phyloP scores from a whole-genome alignment of 2,113 vertebrate species.

The Melanerpes formicivorus region DNA sequence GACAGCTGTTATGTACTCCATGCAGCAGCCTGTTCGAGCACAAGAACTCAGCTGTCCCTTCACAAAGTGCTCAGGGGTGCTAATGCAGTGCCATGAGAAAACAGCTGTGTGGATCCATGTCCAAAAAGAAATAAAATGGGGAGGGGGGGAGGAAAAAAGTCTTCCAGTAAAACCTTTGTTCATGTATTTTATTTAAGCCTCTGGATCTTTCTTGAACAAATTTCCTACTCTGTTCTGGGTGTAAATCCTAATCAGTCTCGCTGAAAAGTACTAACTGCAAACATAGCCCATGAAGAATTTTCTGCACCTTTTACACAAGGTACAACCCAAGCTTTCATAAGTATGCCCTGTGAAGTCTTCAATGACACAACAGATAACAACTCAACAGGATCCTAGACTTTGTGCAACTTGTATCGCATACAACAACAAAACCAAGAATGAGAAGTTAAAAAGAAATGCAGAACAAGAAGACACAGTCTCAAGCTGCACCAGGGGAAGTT shows the following conservation, averaged over 20 bases:
- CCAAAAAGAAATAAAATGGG: background rate
- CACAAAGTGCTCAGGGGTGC: background rate
- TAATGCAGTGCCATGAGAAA: background rate
- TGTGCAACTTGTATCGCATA: background rate
- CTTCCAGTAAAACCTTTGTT: background rate
- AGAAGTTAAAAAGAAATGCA: background rate
- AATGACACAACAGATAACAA: background rate
- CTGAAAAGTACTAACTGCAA: background rate
- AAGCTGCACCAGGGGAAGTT: too few species aligned
- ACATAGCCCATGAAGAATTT: background rate
- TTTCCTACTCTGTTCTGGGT: background rate
- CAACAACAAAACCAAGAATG: background rate
- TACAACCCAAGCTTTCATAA: background rate
- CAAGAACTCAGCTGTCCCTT: background rate
- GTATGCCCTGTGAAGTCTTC: accelerated
- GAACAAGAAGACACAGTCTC: too few species aligned
- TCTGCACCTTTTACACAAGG: background rate
- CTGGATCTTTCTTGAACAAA: background rate
- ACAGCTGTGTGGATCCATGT: background rate
- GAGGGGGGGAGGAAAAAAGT: background rate
- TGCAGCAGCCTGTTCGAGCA: background rate
- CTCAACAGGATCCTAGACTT: background rate
- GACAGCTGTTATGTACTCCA: background rate
- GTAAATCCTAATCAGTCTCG: background rate
- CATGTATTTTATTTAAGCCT: background rate